Conservation (phyloP, 2,888 invertebrate genomes). For the Lacanobia wlatinum region DNA sequence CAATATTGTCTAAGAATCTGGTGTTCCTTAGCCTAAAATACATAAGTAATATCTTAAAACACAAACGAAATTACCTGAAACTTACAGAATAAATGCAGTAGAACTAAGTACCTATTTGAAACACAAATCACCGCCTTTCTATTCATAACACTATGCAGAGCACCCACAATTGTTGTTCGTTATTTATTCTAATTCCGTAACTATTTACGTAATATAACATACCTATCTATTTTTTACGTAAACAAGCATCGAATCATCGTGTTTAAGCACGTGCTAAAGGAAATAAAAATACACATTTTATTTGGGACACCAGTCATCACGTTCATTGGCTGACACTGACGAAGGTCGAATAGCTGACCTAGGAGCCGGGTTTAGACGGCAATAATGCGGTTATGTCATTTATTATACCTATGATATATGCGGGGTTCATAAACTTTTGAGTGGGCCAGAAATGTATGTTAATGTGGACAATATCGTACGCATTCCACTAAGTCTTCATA, state of each 20-base stretch:
- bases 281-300: slow-evolving; percentile 57
- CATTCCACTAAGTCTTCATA: too few species aligned
- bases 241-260: slow-evolving; percentile 36
- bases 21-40: neutral
- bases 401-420: slow-evolving; percentile 7
- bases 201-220: slow-evolving; percentile 40
- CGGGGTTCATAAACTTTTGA: neutral
- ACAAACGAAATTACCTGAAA: neutral
- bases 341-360: slow-evolving; percentile 60
- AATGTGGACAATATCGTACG: neutral
- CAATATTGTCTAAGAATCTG: neutral
- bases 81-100: neutral
- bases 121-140: slow-evolving; percentile 12
- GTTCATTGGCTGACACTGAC: slow-evolving; percentile 59
- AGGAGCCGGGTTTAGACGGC: slow-evolving; percentile 19
- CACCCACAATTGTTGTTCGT: slow-evolving; percentile 19
- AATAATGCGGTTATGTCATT: slow-evolving; percentile 41
- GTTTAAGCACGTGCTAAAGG: slow-evolving; percentile 36
- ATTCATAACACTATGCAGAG: slow-evolving; percentile 7
- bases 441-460: neutral
- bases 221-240: slow-evolving; percentile 44
- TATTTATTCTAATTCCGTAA: slow-evolving; percentile 32
- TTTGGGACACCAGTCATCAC: slow-evolving; percentile 52
- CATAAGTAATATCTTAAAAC: too few species aligned
- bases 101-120: neutral